phyloP scores from a whole-genome alignment of 2,888 invertebrate species.

The Pandemis heparana region DNA sequence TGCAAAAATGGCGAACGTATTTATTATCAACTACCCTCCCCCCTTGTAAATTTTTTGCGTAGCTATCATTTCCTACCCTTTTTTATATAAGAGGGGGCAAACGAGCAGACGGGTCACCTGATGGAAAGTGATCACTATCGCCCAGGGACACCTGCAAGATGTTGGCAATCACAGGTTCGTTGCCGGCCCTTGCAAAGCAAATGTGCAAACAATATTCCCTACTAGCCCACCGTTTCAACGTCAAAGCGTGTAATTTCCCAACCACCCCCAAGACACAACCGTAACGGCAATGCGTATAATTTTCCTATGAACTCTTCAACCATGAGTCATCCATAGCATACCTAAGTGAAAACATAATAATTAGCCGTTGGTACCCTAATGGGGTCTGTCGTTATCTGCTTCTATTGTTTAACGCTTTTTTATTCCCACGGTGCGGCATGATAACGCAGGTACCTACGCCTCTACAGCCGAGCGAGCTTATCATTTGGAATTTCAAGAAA shows the following conservation, averaged over 20 bases:
- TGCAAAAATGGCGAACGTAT: too few relatives aligned
- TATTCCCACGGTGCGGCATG: constrained; percentile 81
- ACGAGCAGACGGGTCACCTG: too few relatives aligned
- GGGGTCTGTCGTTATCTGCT: constrained; percentile 80
- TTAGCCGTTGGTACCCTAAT: constrained; percentile 77
- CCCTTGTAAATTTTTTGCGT: too few relatives aligned
- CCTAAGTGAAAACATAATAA: constrained; percentile 74
- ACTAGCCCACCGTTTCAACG: not conserved
- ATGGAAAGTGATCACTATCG: too few relatives aligned
- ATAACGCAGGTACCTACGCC: constrained; percentile 70
- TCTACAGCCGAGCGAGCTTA: constrained; percentile 29
- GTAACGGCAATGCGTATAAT: not conserved
- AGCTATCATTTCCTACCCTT: too few relatives aligned
- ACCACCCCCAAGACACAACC: not conserved
- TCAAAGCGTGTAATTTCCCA: not conserved
- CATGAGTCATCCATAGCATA: constrained; percentile 42
- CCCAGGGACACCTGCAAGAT: too few relatives aligned
- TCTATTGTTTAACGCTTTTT: constrained; percentile 84
- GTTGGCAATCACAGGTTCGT: too few relatives aligned
- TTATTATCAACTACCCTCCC: too few relatives aligned
- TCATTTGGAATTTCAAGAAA: constrained; percentile 33
- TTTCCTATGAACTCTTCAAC: constrained; percentile 17
- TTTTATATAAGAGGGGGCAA: too few relatives aligned
- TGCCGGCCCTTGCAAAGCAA: too few relatives aligned
- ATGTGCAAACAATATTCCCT: not conserved